These are phyloP conservation scores for Microctenopoma lineatum DNA, from an alignment of 2,797 vertebrate genomes.

Conservation along the genomic window DNA sequence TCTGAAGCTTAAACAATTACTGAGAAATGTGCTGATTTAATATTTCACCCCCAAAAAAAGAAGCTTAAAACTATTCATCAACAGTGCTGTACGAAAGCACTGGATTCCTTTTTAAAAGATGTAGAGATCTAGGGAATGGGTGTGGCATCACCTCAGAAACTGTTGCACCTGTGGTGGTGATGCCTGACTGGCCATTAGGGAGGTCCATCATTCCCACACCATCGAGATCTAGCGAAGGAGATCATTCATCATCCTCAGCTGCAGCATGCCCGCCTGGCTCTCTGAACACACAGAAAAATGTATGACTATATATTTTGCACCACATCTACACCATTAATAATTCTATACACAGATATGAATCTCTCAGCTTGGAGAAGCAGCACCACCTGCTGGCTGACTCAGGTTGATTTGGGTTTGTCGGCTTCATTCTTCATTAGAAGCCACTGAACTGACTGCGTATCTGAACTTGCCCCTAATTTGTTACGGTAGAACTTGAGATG, in stretches of 20 bases:
- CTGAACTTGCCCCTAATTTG: neutral
- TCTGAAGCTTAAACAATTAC: neutral
- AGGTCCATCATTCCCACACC: constrained; percentile 96
- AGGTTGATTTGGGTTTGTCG: neutral
- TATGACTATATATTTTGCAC: constrained; percentile 2
- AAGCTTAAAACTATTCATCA: neutral
- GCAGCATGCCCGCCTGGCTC: constrained; percentile 82
- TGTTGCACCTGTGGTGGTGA: constrained; percentile 83
- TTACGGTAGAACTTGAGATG: constrained; percentile 4
- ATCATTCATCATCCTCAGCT: constrained; percentile 86
- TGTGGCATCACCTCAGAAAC: constrained; percentile 90
- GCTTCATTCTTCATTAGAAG: neutral
- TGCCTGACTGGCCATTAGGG: constrained; percentile 91
- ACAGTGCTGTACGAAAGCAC: neutral
- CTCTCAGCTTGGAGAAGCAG: constrained; percentile 23
- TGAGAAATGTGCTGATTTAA: neutral
- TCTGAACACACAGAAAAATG: constrained; percentile 45
- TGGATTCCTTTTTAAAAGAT: neutral
- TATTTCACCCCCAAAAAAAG: neutral
- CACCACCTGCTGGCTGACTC: constrained; percentile 48
- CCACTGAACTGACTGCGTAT: neutral
- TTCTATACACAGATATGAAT: neutral
- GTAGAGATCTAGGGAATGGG: neutral
- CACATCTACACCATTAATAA: neutral
- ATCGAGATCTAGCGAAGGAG: constrained; percentile 82